Percentiles rank a stretch among this genome's conserved stretches.
Evolutionary conservation across 2,797 vertebrate species (phyloP).

Genomic region (Pseudotriccus pelzelni): DNA sequence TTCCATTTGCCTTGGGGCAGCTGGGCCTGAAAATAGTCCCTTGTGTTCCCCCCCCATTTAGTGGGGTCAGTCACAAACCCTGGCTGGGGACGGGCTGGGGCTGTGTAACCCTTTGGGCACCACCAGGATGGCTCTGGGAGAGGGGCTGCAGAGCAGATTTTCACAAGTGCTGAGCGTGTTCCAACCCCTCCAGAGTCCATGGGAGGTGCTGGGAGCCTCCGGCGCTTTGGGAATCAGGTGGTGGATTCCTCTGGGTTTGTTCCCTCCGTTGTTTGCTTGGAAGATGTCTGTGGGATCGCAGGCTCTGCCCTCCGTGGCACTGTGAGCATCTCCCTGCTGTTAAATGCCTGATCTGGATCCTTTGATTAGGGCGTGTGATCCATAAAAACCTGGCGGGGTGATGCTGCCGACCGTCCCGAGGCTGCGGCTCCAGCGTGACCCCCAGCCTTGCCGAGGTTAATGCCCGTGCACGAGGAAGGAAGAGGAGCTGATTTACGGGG

Average conservation of each 20-base stretch:
- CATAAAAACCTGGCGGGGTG: background rate
- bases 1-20: background rate
- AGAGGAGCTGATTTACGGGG: background rate
- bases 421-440: background rate
- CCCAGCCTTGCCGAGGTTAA: background rate
- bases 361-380: background rate
- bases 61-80: background rate
- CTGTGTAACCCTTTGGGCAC: background rate
- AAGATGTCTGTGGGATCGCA: background rate
- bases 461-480: background rate
- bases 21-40: background rate
- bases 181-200: rapidly evolving
- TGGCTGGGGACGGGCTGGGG: background rate
- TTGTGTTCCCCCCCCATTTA: background rate
- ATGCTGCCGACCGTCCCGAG: background rate
- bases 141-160: background rate
- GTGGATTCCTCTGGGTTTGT: background rate
- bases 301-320: background rate
- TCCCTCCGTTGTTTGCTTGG: background rate
- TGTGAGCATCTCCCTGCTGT: background rate
- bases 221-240: background rate
- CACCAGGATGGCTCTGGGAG: background rate
- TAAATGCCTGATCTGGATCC: background rate
- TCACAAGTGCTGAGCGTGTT: background rate
- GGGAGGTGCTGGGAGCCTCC: background rate